Evolutionary conservation across 2,888 invertebrate species (phyloP).

Genomic region (Amiota minor): DNA sequence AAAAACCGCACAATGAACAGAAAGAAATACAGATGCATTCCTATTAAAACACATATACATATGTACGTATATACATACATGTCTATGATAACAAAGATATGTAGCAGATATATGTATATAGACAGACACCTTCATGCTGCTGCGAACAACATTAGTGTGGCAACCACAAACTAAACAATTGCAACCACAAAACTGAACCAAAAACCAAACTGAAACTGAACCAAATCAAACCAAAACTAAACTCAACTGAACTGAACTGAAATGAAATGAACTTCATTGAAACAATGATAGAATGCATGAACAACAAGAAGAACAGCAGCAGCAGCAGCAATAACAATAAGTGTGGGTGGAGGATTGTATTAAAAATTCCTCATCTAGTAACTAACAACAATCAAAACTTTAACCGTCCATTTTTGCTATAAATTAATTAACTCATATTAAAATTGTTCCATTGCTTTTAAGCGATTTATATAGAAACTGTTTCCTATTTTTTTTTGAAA

Average conservation of each 20-base stretch:
- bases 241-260: conserved; percentile 3
- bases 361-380: conserved; percentile 1
- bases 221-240: background rate
- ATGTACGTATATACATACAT: too few species aligned
- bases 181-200: conserved; percentile 45
- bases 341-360: conserved; percentile 32
- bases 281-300: background rate
- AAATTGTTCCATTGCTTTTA: conserved; percentile 42
- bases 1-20: conserved; percentile 33
- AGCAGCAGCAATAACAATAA: conserved; percentile 5
- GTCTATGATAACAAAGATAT: too few species aligned
- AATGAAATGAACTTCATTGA: conserved; percentile 1
- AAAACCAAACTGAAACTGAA: conserved; percentile 44
- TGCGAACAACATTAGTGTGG: background rate
- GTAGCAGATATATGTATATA: too few species aligned
- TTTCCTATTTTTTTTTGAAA: background rate
- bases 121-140: background rate
- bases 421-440: conserved; percentile 64
- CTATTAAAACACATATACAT: background rate
- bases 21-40: conserved; percentile 33
- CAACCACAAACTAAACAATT: conserved; percentile 20
- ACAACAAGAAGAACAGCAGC: conserved; percentile 24
- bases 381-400: conserved; percentile 29
- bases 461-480: background rate
- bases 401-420: conserved; percentile 31